Evolutionary conservation across 2,113 vertebrate genomes (phyloP).

Genomic region (Galeopterus variegatus): DNA sequence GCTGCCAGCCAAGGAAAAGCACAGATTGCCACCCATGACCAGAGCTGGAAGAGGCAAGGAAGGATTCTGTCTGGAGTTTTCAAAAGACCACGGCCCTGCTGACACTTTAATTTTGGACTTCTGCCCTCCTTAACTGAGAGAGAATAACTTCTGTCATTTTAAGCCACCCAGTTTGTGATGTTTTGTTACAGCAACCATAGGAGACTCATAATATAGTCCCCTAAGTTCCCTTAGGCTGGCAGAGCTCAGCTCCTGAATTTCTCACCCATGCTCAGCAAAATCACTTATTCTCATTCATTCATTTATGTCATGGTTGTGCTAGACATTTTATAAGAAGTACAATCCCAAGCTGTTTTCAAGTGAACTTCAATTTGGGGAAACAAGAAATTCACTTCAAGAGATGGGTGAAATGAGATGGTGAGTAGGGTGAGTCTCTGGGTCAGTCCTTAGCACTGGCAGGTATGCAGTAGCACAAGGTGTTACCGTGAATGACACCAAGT

Average conservation of each 20-base stretch:
- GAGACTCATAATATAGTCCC: not conserved
- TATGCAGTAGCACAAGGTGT: not conserved
- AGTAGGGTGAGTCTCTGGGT: not conserved
- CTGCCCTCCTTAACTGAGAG: not conserved
- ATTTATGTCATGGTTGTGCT: not conserved
- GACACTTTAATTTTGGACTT: not conserved
- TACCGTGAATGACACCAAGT: too few relatives aligned
- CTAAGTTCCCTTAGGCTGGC: not conserved
- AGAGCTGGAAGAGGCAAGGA: not conserved
- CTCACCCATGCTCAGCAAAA: not conserved
- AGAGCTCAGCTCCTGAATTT: not conserved
- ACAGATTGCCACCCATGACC: too few relatives aligned
- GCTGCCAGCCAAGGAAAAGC: not conserved
- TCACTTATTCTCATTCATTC: not conserved
- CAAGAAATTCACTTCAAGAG: not conserved
- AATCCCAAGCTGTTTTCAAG: not conserved
- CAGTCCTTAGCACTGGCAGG: not conserved
- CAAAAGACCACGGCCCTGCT: not conserved
- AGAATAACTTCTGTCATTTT: not conserved
- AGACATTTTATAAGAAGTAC: not conserved
- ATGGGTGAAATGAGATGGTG: not conserved
- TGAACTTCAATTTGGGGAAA: not conserved
- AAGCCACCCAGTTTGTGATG: not conserved
- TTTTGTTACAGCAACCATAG: not conserved
- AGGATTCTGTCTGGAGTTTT: not conserved